Percentiles rank a stretch among this genome's conserved stretches.
These are phyloP conservation scores for Drosophila eohydei DNA, from an alignment of 2,888 invertebrate genomes.

Conservation along the genomic window DNA sequence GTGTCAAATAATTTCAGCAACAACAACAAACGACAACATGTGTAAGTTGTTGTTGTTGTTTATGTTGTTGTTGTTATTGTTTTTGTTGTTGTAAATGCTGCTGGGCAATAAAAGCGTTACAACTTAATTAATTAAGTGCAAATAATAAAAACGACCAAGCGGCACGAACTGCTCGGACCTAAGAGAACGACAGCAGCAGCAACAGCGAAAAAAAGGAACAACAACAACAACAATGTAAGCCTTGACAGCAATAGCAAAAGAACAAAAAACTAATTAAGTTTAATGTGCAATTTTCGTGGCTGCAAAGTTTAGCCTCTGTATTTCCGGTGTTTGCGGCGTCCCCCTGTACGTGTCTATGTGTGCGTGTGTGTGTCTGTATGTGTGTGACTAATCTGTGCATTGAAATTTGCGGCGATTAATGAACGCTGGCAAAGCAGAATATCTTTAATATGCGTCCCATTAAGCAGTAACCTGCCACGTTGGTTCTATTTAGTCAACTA, in stretches of 20 bases:
- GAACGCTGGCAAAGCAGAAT: conserved; percentile 43
- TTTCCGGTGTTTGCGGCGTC: conserved; percentile 36
- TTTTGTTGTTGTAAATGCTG: conserved; percentile 28
- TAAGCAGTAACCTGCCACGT: conserved; percentile 25
- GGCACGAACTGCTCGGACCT: conserved; percentile 59
- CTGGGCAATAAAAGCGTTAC: conserved; percentile 75
- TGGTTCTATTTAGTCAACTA: conserved; percentile 8
- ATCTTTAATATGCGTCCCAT: conserved; percentile 66
- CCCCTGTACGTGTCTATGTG: conserved; percentile 47
- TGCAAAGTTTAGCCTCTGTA: conserved; percentile 64
- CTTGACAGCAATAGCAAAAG: conserved; percentile 37
- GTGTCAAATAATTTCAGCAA: conserved; percentile 21
- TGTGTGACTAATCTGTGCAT: conserved; percentile 60
- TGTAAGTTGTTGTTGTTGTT: conserved; percentile 2
- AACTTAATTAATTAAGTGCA: conserved; percentile 80
- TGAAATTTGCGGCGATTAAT: conserved; percentile 71
- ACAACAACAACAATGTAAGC: conserved; percentile 24
- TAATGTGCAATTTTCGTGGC: conserved; percentile 79
- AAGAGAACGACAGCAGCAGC: conserved; percentile 8
- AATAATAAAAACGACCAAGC: conserved; percentile 77
- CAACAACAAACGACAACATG: conserved; percentile 1
- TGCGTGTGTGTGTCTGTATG: conserved; percentile 9
- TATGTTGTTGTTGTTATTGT: not conserved
- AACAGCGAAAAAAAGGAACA: not conserved
- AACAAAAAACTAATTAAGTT: conserved; percentile 75